Evolutionary conservation across 2,888 invertebrate genomes (phyloP), one percentile per base, ranked within the genome.

Genomic region (Drosophila prolongata): DNA sequence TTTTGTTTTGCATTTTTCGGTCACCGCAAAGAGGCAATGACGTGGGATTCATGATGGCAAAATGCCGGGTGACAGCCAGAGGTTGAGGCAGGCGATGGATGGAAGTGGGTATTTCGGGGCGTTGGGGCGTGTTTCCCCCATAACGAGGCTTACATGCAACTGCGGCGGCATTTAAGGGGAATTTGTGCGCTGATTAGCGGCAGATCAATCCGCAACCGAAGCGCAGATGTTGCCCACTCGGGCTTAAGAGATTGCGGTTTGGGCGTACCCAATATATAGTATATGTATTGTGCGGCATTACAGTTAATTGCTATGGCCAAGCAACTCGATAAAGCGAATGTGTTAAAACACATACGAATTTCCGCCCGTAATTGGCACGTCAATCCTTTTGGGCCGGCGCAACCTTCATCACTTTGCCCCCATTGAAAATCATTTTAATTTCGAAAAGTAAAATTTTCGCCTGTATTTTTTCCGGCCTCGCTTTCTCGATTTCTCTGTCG

Each of bases 121-220:
- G 42, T n/a, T 43, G 35, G 35, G 52, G 47, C 16, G 27, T 53
- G 61, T 58, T 24, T 24, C 56, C 60, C 6, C 38, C 43, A 59
- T 34, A 52, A 34, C 42, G 54, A 11, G 59, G 84, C 72, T 71
- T 76, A 72, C 75, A 65, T 68, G 69, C 61, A 47, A 62, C 67
- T 71, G 68, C 60, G 65, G 65, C 54, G 69, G 78, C 65, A 78
- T 78, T 83, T 86, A 86, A 82, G 80, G 70, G 80, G 80, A 74
- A 86, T 83, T 87, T 77, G 78, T 65, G 70, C 69, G 53, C 56
- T 73, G 83, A 85, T 83, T 87, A 87, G 86, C 69, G 85, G 62
- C 69, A 27, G 56, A 71, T 82, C 74, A 85, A 64, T 81, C 65
- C 44, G 49, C 40, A 52, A 52, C 56, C 57, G 43, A 65, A 42